Conservation (phyloP, 2,888 invertebrate genomes). For the Schizotus pectinicornis region DNA sequence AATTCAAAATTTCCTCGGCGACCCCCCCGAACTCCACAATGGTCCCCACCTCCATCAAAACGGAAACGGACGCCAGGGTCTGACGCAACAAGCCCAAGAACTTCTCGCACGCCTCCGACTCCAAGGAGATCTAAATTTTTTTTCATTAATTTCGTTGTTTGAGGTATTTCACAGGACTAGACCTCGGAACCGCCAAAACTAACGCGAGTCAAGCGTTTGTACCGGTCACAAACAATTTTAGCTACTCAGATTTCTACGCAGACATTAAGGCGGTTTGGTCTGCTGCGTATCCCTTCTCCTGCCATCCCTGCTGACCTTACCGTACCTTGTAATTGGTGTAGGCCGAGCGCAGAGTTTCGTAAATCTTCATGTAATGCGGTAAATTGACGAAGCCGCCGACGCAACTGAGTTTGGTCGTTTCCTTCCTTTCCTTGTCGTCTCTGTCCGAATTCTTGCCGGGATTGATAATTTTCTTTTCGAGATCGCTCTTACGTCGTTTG, state of each 20-base stretch:
- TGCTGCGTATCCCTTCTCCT: no score
- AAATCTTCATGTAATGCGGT: slow-evolving; percentile 85
- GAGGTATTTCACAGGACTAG: slow-evolving; percentile 1
- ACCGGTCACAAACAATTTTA: no score
- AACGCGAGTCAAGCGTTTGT: no score
- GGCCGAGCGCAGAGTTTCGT: slow-evolving; percentile 80
- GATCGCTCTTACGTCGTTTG: slow-evolving; percentile 56
- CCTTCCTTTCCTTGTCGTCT: slow-evolving; percentile 52
- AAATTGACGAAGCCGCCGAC: slow-evolving; percentile 71
- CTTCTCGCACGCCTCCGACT: slow-evolving; percentile 76
- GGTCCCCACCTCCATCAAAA: slow-evolving; percentile 73
- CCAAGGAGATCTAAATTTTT: slow-evolving; percentile 73
- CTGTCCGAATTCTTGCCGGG: slow-evolving; percentile 44
- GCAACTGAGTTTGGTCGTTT: slow-evolving; percentile 48
- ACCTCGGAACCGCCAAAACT: no score
- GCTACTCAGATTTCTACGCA: no score
- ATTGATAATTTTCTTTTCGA: slow-evolving; percentile 49
- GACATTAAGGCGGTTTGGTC: no score
- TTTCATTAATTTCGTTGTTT: neutral
- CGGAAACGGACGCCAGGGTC: slow-evolving; percentile 69
- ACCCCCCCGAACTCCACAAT: slow-evolving; percentile 73
- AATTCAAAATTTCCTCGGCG: slow-evolving; percentile 81
- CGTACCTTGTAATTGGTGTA: slow-evolving; percentile 86
- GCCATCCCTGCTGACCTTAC: no score
- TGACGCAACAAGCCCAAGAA: slow-evolving; percentile 72